A percentile compares a stretch with the other conserved stretches of the same genome.
These are phyloP conservation scores for Myotis yumanensis DNA, from an alignment of 2,113 vertebrate species.

Conservation along the genomic window DNA sequence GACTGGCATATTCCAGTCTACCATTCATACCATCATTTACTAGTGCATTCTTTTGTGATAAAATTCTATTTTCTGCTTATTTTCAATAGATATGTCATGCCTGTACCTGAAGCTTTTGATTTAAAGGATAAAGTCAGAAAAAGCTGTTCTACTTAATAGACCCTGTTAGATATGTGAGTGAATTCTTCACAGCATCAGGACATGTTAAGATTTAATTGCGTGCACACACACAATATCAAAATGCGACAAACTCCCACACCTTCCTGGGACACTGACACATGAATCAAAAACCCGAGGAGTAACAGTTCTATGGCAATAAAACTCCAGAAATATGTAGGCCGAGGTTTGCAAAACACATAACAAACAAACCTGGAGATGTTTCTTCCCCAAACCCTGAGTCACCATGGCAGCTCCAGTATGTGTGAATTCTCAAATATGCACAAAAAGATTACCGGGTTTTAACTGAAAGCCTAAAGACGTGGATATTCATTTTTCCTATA, in stretches of 20 bases:
- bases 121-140: conserved; percentile 59
- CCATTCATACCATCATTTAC: conserved; percentile 26
- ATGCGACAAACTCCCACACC: conserved; percentile 67
- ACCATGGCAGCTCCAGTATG: conserved; percentile 50
- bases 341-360: conserved; percentile 81
- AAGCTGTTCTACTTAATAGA: conserved; percentile 62
- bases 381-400: conserved; percentile 77
- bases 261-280: conserved; percentile 64
- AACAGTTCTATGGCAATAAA: conserved; percentile 75
- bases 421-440: conserved; percentile 63
- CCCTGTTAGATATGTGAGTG: conserved; percentile 66
- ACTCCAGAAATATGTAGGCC: conserved; percentile 75
- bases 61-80: conserved; percentile 62
- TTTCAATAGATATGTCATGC: conserved; percentile 69
- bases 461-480: conserved; percentile 53
- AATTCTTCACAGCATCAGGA: conserved; percentile 71
- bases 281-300: conserved; percentile 55
- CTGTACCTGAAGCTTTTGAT: conserved; percentile 68
- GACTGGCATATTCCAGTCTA: background rate
- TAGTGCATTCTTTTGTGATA: conserved; percentile 55
- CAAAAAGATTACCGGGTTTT: conserved; percentile 62
- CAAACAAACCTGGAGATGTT: conserved; percentile 74
- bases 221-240: conserved; percentile 47
- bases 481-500: conserved; percentile 45
- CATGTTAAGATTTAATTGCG: conserved; percentile 71